These are phyloP conservation scores for Datnioides undecimradiatus DNA, from an alignment of 2,113 vertebrate genomes.

Conservation along the genomic window DNA sequence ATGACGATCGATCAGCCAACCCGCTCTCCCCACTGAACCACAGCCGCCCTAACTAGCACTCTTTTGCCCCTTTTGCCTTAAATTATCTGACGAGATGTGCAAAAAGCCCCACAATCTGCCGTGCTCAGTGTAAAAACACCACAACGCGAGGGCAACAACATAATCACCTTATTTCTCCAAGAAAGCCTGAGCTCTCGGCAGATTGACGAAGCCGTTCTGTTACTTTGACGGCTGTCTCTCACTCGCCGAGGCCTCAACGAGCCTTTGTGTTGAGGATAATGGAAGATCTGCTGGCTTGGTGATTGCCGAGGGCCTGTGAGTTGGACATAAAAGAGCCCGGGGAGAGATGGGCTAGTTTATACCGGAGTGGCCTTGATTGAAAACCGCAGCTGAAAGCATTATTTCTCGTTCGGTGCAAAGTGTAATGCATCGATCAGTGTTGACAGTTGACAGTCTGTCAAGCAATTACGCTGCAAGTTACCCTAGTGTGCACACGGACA, in stretches of 20 bases:
- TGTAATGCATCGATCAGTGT: neutral
- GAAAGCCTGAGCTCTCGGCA: neutral
- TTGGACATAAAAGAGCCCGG: constrained; percentile 32
- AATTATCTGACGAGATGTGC: neutral
- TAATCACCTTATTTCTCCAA: neutral
- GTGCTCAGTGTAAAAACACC: no score
- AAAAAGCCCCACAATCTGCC: no score
- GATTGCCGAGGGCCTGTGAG: constrained; percentile 33
- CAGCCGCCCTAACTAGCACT: neutral
- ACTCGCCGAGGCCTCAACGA: neutral
- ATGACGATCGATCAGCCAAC: neutral
- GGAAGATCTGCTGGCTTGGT: constrained; percentile 9
- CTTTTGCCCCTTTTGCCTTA: neutral
- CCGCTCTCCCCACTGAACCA: neutral
- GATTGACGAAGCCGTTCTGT: constrained; percentile 6
- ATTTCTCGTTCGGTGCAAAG: neutral
- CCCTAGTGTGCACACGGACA: neutral
- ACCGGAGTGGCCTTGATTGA: constrained; percentile 47
- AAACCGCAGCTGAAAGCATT: constrained; percentile 20
- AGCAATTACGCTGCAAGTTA: neutral
- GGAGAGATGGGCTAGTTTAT: neutral
- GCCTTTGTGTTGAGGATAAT: constrained; percentile 45
- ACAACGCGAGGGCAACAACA: neutral
- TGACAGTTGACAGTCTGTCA: neutral
- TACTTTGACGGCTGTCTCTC: neutral